phyloP scores from a whole-genome alignment of 2,797 vertebrate species.

The Ataeniobius toweri region DNA sequence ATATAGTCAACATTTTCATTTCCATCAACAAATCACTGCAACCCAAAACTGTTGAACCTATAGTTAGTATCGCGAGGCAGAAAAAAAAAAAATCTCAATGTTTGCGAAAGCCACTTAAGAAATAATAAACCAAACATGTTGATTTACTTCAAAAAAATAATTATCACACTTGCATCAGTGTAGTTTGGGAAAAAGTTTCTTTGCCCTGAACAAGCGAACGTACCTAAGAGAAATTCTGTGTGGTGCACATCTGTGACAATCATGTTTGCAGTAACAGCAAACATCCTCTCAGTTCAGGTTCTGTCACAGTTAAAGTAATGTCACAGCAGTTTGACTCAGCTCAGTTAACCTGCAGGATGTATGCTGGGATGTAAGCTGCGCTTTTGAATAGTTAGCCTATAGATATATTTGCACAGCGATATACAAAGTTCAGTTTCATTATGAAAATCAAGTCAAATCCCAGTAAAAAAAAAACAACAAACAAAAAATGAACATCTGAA shows the following conservation, averaged over 20 bases:
- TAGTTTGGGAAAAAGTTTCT: neutral
- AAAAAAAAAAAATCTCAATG: neutral
- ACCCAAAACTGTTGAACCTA: neutral
- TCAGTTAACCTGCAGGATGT: conserved; percentile 10
- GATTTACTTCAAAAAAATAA: conserved; percentile 6
- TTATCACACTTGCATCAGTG: neutral
- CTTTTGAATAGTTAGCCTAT: neutral
- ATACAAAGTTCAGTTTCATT: neutral
- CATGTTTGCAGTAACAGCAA: conserved; percentile 19
- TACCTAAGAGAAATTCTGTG: conserved; percentile 1
- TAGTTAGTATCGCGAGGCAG: neutral
- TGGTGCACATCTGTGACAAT: conserved; percentile 28
- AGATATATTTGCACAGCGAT: neutral
- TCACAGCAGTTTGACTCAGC: conserved; percentile 29
- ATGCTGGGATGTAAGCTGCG: neutral
- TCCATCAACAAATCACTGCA: neutral
- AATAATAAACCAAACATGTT: neutral
- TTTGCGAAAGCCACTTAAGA: neutral
- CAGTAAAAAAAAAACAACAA: conserved; percentile 1
- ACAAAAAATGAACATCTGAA: conserved; percentile 20
- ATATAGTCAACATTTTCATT: neutral
- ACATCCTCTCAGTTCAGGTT: conserved; percentile 26
- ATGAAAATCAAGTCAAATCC: neutral
- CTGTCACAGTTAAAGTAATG: conserved; percentile 26
- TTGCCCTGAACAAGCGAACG: conserved; percentile 2